Percentiles rank a stretch among this genome's conserved stretches.
Evolutionary conservation across 2,113 vertebrate species (phyloP).

Genomic region (Pygoscelis antarcticus): DNA sequence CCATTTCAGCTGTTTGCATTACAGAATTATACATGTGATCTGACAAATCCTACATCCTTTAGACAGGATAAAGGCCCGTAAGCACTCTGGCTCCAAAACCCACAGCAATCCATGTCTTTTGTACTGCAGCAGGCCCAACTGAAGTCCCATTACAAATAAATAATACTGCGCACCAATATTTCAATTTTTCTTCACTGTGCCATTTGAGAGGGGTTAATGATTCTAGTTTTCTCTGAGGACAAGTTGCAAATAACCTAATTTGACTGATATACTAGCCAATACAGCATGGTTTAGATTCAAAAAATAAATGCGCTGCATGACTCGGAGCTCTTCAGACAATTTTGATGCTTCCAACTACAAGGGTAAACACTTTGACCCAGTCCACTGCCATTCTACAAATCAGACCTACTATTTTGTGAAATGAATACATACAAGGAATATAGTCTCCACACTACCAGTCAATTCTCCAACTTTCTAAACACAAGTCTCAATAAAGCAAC

Average conservation of each 20-base stretch:
- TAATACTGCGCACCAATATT: background rate
- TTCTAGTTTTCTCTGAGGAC: background rate
- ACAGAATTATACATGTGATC: background rate
- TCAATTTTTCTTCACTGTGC: background rate
- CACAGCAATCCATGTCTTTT: background rate
- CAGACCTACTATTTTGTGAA: background rate
- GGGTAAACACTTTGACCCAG: background rate
- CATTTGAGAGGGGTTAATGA: background rate
- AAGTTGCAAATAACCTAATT: background rate
- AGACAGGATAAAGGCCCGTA: rapidly evolving
- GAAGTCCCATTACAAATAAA: background rate
- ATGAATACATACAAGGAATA: background rate
- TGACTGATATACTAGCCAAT: background rate
- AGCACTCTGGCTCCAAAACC: background rate
- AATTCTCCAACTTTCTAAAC: background rate
- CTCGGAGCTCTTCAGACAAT: background rate
- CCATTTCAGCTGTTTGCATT: background rate
- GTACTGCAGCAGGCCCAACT: background rate
- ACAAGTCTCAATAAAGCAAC: background rate
- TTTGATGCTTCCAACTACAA: background rate
- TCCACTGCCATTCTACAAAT: background rate
- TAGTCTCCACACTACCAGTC: background rate
- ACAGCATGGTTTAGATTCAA: background rate
- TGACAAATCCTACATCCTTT: background rate
- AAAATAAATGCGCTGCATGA: background rate